Base-by-base conservation (phyloP, 2,888 invertebrate genomes). In the Ecliptopera silaceata region DNA sequence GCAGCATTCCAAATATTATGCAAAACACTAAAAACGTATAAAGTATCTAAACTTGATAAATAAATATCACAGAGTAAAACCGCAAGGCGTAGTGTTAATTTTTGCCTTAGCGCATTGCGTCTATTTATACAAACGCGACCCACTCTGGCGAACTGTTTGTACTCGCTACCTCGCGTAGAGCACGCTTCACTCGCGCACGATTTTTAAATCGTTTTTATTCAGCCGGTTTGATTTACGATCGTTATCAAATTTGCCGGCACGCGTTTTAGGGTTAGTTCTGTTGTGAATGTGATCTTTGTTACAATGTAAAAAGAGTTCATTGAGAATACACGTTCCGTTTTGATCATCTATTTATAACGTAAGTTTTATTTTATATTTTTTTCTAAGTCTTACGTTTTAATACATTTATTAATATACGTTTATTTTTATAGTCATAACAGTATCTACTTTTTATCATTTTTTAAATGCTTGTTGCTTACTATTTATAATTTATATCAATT, bases 71-170 rank as follows among this genome's bases (percentile, higher is more conserved):
- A 61, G 32, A 42, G 61, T 49, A 48, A 46, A 56, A 59, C 53
- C 59, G 57, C 61, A 59, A 32, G 43, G 49, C 46, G 20, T 44
- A 64, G 59, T 63, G 64, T 68, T 65, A 60, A 55, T 53, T 61
- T 52, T 56, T 52, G 52, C 52, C 41, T 57, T 18, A 47, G 44
- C 58, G 57, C 43, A 45, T 43, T 57, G 39, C 52, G 48, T 55
- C 84, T 86, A 86, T 86, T 85, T 82, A 86, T 86, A 86, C 81
- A 80, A 82, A 74, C 68, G 69, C 82, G 76, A 75, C 75, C 77
- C 68, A 74, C 74, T 75, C 75, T 47, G 58, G 38, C 51, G 61
- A 68, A 77, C 77, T 79, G 79, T 79, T 75, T 77, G 75, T 75
- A 82, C 75, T 80, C 70, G 69, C 72, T 72, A 68, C 71, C 75